Base-by-base conservation (phyloP, 2,113 vertebrate genomes). In the Gopherus evgoodei region DNA sequence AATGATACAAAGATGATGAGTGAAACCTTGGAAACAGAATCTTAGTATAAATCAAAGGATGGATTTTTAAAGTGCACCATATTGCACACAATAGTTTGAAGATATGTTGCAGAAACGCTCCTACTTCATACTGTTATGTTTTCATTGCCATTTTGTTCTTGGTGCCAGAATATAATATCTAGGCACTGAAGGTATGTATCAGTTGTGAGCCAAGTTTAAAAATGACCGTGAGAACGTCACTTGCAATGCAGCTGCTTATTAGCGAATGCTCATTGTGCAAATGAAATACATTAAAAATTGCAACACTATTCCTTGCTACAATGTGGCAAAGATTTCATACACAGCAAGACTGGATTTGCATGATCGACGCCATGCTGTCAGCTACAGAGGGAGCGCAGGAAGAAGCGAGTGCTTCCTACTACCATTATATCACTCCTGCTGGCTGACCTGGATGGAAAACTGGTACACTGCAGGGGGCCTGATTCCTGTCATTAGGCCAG, bases 11-110 rank as follows among this genome's bases (percentile, higher is more conserved):
- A 84, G 81, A 85, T 47, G 44, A 94, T 17, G 83, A 83, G 85
- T 52, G 82, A 90, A 93, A 91, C 88, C 86, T 96, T 96, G 94
- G 95, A 95, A 96, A 95, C 78, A 83, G 81, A 94, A 50, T 79
- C 81, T 91, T 86, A 38, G 72, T 93, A 93, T 53, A 92, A 95
- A 93, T n/a, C 56, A 80, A 91, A 90, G 84, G 49, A 78, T 62
- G 65, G 19, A 65, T 89, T 69, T 57, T 91, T 89, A 89, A 62
- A 81, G 50, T 62, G 13, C 11, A 47, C 69, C 3, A 82, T 91
- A 69, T 65, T 76, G 24, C 29, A 91, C n/a, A 1, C 75, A 88
- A 38, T 50, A 89, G 80, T 90, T 81, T 92, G 57, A 95, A 95
- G 25, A 10, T 3, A 44, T 54, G 52, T 21, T 81, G 1, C 52